These are phyloP conservation scores for Pseudobourletiella spinata DNA, from an alignment of 1,140 invertebrate species.

Conservation along the genomic window DNA sequence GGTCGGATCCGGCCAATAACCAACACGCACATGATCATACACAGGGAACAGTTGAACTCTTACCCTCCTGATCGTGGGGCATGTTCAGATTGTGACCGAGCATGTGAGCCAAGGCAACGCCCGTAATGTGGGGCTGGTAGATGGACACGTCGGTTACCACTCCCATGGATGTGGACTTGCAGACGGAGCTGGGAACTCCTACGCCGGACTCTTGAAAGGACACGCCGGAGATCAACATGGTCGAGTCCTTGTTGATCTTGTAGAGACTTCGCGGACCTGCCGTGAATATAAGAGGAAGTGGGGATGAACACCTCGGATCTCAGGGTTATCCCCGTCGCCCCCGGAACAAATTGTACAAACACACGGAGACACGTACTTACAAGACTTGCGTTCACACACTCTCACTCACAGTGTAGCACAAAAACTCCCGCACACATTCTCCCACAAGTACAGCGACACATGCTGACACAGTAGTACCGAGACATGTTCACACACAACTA, in stretches of 20 bases:
- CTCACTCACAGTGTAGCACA: constrained; percentile 1
- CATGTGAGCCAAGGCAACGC: constrained; percentile 91
- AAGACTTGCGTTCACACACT: too few relatives aligned
- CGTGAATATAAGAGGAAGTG: background rate
- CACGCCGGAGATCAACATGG: constrained; percentile 69
- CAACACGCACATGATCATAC: too few relatives aligned
- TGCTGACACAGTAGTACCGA: background rate
- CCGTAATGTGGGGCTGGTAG: constrained; percentile 88
- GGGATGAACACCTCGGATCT: background rate
- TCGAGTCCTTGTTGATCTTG: constrained; percentile 75
- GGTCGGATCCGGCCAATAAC: too few relatives aligned
- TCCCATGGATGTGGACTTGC: constrained; percentile 78
- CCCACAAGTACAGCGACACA: background rate
- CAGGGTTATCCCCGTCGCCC: too few relatives aligned
- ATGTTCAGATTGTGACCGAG: constrained; percentile 94
- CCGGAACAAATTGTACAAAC: too few relatives aligned
- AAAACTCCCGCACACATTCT: background rate
- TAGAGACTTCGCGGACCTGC: constrained; percentile 59
- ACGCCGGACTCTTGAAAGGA: constrained; percentile 64
- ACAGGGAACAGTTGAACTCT: too few relatives aligned
- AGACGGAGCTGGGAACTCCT: constrained; percentile 81
- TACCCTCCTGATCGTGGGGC: constrained; percentile 80
- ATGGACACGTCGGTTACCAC: constrained; percentile 48
- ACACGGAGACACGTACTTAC: too few relatives aligned
- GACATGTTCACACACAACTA: too few relatives aligned